Conservation (phyloP, 2,797 vertebrate species). For the Zalophus californianus region DNA sequence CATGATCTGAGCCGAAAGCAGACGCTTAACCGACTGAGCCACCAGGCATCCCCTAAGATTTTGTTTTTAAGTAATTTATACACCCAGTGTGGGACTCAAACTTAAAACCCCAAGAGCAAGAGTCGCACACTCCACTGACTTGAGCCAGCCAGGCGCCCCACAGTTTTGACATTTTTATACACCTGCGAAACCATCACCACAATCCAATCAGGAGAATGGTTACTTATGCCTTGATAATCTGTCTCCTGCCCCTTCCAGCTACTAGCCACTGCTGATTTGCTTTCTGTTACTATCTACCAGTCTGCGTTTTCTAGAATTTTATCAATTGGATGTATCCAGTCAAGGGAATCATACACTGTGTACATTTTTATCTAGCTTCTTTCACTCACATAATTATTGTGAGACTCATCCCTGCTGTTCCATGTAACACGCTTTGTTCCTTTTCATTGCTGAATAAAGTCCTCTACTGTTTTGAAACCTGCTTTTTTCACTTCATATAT, state of each 20-base stretch:
- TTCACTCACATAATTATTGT: neutral
- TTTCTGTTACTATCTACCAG: neutral
- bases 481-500: neutral
- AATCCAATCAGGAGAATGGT: neutral
- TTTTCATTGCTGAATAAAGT: neutral
- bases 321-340: neutral
- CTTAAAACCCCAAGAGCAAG: neutral
- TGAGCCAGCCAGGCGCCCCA: neutral
- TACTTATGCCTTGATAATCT: neutral
- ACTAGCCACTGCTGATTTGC: neutral
- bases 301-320: neutral
- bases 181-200: neutral
- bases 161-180: neutral
- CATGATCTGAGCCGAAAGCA: neutral
- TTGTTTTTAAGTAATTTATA: neutral
- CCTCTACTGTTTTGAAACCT: neutral
- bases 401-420: neutral
- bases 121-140: neutral
- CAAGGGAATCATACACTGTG: no score
- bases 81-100: neutral
- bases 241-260: neutral
- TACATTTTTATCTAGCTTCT: neutral
- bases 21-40: neutral
- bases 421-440: fast-evolving
- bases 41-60: neutral